A percentile compares a stretch with the other conserved stretches of the same genome.
These are phyloP conservation scores for Chloropsis hardwickii DNA, from an alignment of 2,113 vertebrate species.

Conservation along the genomic window DNA sequence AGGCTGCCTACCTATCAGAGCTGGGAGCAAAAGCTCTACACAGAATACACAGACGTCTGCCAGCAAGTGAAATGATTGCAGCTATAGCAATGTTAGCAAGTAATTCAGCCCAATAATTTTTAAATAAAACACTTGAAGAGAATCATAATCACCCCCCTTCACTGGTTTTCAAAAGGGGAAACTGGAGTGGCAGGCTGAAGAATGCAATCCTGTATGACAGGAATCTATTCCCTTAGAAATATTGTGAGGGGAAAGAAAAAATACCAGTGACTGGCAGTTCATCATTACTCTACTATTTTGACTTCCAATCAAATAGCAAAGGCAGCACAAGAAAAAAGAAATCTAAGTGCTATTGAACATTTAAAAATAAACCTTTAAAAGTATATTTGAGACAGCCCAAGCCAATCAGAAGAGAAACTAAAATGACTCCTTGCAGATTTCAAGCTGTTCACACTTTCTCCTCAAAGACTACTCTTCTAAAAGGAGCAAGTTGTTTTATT, in stretches of 20 bases:
- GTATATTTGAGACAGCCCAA: not conserved
- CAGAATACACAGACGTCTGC: not conserved
- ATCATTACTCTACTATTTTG: slow-evolving; percentile 14
- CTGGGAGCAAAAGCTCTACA: not conserved
- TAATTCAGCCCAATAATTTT: not conserved
- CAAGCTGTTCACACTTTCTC: slow-evolving; percentile 8
- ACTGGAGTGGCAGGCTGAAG: not conserved
- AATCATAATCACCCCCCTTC: not conserved
- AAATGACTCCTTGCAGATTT: not conserved
- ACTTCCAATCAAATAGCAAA: not conserved
- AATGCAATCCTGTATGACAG: not conserved
- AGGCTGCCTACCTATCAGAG: not conserved
- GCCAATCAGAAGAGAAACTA: not conserved
- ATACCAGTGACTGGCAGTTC: not conserved
- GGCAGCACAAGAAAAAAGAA: not conserved
- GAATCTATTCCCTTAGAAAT: not conserved
- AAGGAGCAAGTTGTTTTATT: not conserved
- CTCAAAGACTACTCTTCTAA: not conserved
- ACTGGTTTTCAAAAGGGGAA: not conserved
- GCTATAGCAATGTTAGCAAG: not conserved
- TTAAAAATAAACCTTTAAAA: slow-evolving; percentile 27
- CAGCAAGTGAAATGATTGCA: not conserved
- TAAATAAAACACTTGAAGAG: slow-evolving; percentile 13
- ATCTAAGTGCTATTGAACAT: not conserved
- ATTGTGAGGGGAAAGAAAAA: not conserved